phyloP scores from a whole-genome alignment of 64 coral and sea anemone genomes.

The Porites australiensis region DNA sequence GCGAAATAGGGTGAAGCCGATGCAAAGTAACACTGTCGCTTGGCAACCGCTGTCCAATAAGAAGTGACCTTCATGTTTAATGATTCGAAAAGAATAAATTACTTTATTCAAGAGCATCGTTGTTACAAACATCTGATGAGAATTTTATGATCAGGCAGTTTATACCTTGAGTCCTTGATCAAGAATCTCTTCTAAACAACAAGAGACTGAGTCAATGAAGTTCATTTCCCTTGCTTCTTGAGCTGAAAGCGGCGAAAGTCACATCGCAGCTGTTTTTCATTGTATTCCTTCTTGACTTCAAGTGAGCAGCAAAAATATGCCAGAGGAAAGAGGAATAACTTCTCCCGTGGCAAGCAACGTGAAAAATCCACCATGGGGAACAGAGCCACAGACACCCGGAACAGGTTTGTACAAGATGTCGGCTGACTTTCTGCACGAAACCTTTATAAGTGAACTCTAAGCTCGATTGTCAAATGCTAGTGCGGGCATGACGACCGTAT shows the following conservation, averaged over 20 bases:
- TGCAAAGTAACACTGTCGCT: not conserved
- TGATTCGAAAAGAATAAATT: conserved; percentile 29
- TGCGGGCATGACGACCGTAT: too few relatives aligned
- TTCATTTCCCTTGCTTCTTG: not conserved
- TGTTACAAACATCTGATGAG: not conserved
- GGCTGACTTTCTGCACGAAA: not conserved
- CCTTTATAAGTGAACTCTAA: not conserved
- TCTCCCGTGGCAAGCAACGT: conserved; percentile 57
- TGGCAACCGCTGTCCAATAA: conserved; percentile 36
- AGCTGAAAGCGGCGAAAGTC: not conserved
- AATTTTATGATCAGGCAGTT: not conserved
- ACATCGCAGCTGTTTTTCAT: conserved; percentile 13
- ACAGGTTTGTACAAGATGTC: conserved; percentile 9
- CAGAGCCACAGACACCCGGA: conserved; percentile 57
- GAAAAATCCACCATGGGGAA: conserved; percentile 79
- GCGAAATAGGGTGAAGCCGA: not conserved
- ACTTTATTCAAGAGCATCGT: not conserved
- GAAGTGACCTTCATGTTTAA: conserved; percentile 4
- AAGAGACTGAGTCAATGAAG: not conserved
- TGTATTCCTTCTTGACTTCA: not conserved
- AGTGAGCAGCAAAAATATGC: conserved; percentile 38
- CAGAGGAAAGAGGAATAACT: conserved; percentile 43
- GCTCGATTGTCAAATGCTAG: not conserved
- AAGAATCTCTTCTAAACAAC: not conserved
- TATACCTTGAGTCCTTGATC: not conserved